Percentiles rank a stretch among this genome's conserved stretches.
Evolutionary conservation across 2,113 vertebrate species (phyloP).

Genomic region (Tachuris rubrigastra): DNA sequence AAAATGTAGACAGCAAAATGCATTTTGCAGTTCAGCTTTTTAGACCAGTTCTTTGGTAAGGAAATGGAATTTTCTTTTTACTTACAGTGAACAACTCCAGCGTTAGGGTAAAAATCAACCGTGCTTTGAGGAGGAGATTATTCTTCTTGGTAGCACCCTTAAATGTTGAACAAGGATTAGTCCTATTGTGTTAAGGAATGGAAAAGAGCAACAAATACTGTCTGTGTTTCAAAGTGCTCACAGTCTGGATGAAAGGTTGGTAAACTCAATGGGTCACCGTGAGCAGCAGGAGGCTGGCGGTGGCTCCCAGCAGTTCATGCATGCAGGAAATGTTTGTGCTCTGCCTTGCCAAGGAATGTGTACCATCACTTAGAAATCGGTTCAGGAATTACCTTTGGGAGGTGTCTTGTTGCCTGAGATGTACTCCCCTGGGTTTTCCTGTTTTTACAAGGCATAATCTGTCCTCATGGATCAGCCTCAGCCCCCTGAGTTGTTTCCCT

Average conservation of each 20-base stretch:
- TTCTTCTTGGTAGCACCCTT: constrained; percentile 4
- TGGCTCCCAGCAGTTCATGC: constrained; percentile 15
- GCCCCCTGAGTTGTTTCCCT: background rate
- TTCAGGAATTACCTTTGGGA: constrained; percentile 39
- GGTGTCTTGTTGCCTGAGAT: background rate
- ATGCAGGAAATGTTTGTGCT: background rate
- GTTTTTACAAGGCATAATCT: background rate
- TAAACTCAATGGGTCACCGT: background rate
- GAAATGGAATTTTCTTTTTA: background rate
- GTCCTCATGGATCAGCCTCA: background rate
- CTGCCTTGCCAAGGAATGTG: constrained; percentile 30
- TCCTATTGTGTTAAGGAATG: background rate
- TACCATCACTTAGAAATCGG: background rate
- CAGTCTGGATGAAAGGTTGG: background rate
- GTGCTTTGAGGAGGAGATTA: background rate
- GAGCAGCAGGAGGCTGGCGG: constrained; percentile 21
- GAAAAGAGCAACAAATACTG: constrained; percentile 18
- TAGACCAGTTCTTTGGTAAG: background rate
- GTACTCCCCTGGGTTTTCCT: background rate
- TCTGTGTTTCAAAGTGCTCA: background rate
- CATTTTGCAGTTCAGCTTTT: background rate
- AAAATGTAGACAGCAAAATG: background rate
- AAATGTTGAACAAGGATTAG: constrained; percentile 13
- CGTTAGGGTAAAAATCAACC: background rate
- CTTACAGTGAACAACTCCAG: background rate